phyloP scores from a whole-genome alignment of 23 tunicate genomes.

The Halocynthia roretzi region DNA sequence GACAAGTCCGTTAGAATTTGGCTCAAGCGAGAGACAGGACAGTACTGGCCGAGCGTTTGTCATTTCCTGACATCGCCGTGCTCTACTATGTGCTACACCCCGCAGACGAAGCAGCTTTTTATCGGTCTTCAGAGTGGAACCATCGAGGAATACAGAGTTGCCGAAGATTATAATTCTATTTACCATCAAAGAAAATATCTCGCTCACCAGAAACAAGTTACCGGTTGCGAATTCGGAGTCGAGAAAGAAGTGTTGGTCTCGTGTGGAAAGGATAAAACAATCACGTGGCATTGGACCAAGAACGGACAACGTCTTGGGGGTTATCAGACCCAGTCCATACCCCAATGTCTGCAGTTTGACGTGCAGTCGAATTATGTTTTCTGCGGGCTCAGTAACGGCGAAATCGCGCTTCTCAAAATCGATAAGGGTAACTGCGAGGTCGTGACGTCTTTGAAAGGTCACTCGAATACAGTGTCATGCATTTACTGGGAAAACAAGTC shows the following conservation, averaged over 20 bases:
- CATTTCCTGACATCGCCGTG: constrained; percentile 83
- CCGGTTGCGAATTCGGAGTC: constrained; percentile 49
- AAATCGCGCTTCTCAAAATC: constrained; percentile 75
- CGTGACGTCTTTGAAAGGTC: constrained; percentile 73
- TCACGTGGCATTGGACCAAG: constrained; percentile 85
- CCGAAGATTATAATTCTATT: constrained; percentile 79
- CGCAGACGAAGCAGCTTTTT: constrained; percentile 44
- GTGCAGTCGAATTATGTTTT: constrained; percentile 66
- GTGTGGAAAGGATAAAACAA: constrained; percentile 70
- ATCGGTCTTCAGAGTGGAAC: constrained; percentile 84
- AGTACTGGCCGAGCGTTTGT: constrained; percentile 98
- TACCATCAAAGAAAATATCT: constrained; percentile 61
- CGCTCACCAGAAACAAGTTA: constrained; percentile 75
- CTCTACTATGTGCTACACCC: constrained; percentile 38
- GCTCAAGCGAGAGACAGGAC: constrained; percentile 95
- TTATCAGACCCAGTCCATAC: constrained; percentile 48
- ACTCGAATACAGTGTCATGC: constrained; percentile 42
- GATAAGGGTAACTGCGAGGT: constrained; percentile 61
- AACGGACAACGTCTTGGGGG: constrained; percentile 80
- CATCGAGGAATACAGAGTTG: constrained; percentile 61
- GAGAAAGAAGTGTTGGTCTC: constrained; percentile 53
- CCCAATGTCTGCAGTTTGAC: constrained; percentile 78
- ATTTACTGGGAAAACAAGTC: constrained; percentile 67
- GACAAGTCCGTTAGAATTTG: constrained; percentile 90
- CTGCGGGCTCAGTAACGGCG: constrained; percentile 83